phyloP scores from a whole-genome alignment of 2,113 vertebrate species.

The Istiophorus platypterus region DNA sequence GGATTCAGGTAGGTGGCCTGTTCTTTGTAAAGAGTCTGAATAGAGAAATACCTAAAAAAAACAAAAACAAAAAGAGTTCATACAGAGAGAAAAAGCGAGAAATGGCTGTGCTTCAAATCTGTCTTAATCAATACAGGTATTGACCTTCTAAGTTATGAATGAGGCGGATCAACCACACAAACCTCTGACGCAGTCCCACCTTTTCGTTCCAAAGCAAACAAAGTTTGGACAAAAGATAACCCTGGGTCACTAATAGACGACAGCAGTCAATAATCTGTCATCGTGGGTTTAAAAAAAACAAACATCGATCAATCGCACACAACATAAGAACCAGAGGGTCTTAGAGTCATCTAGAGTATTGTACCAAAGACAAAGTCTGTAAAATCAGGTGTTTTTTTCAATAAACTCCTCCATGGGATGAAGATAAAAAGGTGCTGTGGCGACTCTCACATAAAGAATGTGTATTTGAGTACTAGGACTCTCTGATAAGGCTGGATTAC shows the following conservation, averaged over 20 bases:
- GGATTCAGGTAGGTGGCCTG: neutral
- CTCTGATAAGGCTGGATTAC: too few species aligned
- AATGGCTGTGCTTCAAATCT: neutral
- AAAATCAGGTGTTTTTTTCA: too few species aligned
- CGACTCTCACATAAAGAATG: too few species aligned
- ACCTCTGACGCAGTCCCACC: neutral
- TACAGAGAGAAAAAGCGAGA: neutral
- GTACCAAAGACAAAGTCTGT: too few species aligned
- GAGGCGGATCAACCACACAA: neutral
- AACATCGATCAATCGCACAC: neutral
- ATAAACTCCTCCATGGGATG: too few species aligned
- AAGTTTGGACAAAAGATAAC: neutral
- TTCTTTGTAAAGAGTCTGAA: neutral
- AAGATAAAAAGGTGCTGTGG: too few species aligned
- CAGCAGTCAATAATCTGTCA: neutral
- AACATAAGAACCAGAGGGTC: neutral
- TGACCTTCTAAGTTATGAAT: neutral
- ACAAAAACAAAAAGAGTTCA: neutral
- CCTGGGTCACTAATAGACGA: neutral
- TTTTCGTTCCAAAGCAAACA: conserved; percentile 16
- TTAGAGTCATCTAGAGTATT: neutral
- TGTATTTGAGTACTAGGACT: too few species aligned
- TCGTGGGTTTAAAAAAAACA: neutral
- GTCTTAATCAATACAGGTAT: neutral
- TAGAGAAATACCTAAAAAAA: neutral